phyloP scores from a whole-genome alignment of 2,888 invertebrate genomes.

The Blomia tropicalis region DNA sequence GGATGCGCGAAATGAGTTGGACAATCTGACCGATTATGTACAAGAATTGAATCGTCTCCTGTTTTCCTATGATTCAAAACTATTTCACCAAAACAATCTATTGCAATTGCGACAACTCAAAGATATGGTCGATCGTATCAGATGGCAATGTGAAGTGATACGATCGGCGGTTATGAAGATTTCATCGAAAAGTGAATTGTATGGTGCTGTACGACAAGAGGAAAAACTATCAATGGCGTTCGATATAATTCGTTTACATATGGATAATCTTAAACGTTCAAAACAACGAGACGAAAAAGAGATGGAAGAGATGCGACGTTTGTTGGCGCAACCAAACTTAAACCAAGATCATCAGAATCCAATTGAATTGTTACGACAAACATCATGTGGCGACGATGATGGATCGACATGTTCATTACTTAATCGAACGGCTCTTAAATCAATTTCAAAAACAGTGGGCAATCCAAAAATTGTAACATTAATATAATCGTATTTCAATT shows the following conservation, averaged over 20 bases:
- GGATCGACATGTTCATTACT: not conserved
- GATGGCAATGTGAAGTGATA: conserved; percentile 40
- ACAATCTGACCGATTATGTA: conserved; percentile 37
- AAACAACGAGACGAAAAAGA: conserved; percentile 44
- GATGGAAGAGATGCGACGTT: conserved; percentile 43
- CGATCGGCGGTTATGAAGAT: conserved; percentile 38
- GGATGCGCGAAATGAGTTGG: conserved; percentile 43
- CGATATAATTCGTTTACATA: conserved; percentile 44
- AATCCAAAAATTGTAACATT: conserved; percentile 18
- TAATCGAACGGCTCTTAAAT: conserved; percentile 5
- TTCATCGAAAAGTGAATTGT: conserved; percentile 40
- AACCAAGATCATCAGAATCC: not conserved
- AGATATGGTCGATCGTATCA: conserved; percentile 40
- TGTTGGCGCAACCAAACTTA: conserved; percentile 15
- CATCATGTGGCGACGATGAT: not conserved
- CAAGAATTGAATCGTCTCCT: conserved; percentile 12
- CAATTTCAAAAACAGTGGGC: conserved; percentile 13
- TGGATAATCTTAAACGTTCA: conserved; percentile 44
- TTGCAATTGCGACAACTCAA: conserved; percentile 42
- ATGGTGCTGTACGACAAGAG: conserved; percentile 39
- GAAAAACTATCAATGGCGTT: conserved; percentile 43
- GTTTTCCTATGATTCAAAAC: not conserved
- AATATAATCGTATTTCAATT: too few species aligned
- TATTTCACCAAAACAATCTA: conserved; percentile 38
- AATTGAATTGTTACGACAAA: not conserved